A percentile compares a stretch with the other conserved stretches of the same genome.
Evolutionary conservation across 2,113 vertebrate genomes (phyloP).

Genomic region (Ailuropoda melanoleuca): DNA sequence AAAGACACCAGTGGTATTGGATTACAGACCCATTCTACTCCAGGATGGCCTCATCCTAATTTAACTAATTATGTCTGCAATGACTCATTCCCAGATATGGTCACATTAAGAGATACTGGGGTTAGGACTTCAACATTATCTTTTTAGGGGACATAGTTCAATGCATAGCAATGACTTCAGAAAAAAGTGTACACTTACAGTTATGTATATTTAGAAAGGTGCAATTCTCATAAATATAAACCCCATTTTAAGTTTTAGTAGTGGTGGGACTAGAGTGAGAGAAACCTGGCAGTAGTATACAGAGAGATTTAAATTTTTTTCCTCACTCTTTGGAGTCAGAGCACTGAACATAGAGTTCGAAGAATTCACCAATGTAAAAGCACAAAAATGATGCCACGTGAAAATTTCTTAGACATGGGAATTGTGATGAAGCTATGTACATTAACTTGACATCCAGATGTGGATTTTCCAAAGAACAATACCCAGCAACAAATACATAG

Average conservation of each 20-base stretch:
- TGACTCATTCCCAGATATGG: background rate
- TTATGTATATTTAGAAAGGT: background rate
- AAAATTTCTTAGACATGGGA: background rate
- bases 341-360: background rate
- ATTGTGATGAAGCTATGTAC: background rate
- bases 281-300: background rate
- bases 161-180: background rate
- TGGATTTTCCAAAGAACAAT: background rate
- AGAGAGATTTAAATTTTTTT: background rate
- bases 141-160: background rate
- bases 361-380: background rate
- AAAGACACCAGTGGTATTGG: background rate
- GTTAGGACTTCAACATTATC: background rate
- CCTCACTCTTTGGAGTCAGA: background rate
- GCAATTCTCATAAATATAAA: background rate
- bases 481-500: background rate
- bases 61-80: background rate
- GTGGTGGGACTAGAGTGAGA: background rate
- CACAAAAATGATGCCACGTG: background rate
- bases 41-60: background rate
- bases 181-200: background rate
- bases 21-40: background rate
- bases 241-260: background rate
- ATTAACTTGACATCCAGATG: background rate
- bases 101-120: background rate